phyloP scores from a whole-genome alignment of 2,888 invertebrate species.

The Lysandra bellargus region DNA sequence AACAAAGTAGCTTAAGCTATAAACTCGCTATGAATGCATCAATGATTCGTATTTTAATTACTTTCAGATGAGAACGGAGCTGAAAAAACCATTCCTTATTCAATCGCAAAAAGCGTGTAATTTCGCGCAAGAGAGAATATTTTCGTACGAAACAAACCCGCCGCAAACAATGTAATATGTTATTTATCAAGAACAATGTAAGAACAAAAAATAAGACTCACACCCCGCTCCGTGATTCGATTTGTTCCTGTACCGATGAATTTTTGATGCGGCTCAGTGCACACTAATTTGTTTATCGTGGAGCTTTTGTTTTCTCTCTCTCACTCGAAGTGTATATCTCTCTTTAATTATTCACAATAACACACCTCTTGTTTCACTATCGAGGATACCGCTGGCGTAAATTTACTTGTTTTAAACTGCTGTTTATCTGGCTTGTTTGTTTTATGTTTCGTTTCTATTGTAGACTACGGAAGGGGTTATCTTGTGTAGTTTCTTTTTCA shows the following conservation, averaged over 20 bases:
- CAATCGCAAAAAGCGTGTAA: conserved; percentile 7
- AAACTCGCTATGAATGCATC: background rate
- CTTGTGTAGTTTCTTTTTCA: background rate
- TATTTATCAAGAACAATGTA: conserved; percentile 56
- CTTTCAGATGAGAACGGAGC: background rate
- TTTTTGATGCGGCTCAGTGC: conserved; percentile 79
- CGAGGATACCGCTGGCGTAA: conserved; percentile 33
- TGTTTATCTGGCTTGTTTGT: conserved; percentile 3
- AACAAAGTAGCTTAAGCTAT: background rate
- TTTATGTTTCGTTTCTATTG: conserved; percentile 10
- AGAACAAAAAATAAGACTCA: conserved; percentile 66
- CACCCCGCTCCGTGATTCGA: conserved; percentile 72
- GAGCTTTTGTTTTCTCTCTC: conserved; percentile 58
- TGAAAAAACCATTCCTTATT: background rate
- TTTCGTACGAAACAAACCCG: conserved; percentile 12
- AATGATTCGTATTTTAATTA: conserved; percentile 12
- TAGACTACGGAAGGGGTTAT: background rate
- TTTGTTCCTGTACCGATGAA: conserved; percentile 78
- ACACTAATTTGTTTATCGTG: conserved; percentile 80
- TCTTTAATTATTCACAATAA: conserved; percentile 56
- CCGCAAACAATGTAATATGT: conserved; percentile 51
- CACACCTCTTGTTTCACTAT: conserved; percentile 44
- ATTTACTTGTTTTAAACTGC: conserved; percentile 11
- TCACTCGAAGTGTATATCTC: conserved; percentile 53
- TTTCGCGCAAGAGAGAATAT: background rate